These are phyloP conservation scores for Pseudomyrmex pallidus DNA, from an alignment of 1,140 invertebrate species.

Conservation along the genomic window DNA sequence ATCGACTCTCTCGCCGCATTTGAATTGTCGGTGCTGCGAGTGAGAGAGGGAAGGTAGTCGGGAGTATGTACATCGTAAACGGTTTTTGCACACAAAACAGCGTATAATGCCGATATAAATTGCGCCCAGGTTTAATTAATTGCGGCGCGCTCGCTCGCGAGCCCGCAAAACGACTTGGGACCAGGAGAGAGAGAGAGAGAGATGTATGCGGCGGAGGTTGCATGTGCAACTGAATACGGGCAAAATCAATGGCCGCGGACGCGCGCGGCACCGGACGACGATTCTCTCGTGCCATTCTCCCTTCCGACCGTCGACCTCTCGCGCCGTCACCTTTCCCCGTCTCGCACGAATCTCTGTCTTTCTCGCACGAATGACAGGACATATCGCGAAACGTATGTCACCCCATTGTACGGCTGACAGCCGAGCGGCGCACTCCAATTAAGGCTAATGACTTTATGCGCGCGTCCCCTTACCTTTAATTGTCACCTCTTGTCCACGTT, in stretches of 20 bases:
- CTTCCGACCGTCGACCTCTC: background rate
- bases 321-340: background rate
- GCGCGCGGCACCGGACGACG: slow-evolving; percentile 66
- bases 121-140: slow-evolving; percentile 51
- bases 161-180: slow-evolving; percentile 51
- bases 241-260: slow-evolving; percentile 68
- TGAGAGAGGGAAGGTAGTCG: background rate
- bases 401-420: slow-evolving; percentile 68
- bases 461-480: slow-evolving; percentile 71
- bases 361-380: slow-evolving; percentile 57
- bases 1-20: slow-evolving; percentile 19
- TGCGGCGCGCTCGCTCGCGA: slow-evolving; percentile 38
- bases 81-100: slow-evolving; percentile 54
- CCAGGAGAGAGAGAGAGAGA: background rate
- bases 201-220: slow-evolving; percentile 15
- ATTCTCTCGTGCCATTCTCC: slow-evolving; percentile 47
- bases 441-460: slow-evolving; percentile 74
- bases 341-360: slow-evolving; percentile 26
- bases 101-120: slow-evolving; percentile 56
- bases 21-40: slow-evolving; percentile 28
- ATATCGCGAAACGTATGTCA: slow-evolving; percentile 72
- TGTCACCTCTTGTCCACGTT: slow-evolving; percentile 66
- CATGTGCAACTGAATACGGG: slow-evolving; percentile 55
- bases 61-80: slow-evolving; percentile 22
- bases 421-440: slow-evolving; percentile 71